Conservation (phyloP, 2,888 invertebrate species). For the Drosophila nigritarsus region DNA sequence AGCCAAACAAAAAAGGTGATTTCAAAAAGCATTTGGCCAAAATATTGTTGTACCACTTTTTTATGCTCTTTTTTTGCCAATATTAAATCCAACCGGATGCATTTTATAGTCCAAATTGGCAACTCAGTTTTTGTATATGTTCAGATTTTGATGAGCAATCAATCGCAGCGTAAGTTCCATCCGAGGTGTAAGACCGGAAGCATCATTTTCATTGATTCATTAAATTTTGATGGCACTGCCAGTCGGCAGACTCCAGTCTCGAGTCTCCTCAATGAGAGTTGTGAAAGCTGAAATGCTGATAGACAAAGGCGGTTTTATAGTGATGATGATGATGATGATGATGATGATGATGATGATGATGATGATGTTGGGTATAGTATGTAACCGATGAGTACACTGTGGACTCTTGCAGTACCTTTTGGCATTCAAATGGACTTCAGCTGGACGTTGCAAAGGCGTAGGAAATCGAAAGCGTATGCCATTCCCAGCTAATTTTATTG, state of each 20-base stretch:
- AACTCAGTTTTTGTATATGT: neutral
- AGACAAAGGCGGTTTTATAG: neutral
- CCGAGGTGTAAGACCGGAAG: neutral
- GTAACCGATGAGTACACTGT: neutral
- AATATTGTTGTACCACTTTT: too few species aligned
- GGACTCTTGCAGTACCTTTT: slow-evolving; percentile 3
- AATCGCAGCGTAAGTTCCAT: neutral
- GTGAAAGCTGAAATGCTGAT: neutral
- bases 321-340: neutral
- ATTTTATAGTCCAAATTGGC: neutral
- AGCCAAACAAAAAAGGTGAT: neutral
- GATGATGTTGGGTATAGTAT: neutral
- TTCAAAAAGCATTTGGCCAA: neutral
- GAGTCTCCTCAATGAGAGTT: neutral
- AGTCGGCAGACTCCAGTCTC: neutral
- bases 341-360: neutral
- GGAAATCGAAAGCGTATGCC: slow-evolving; percentile 37
- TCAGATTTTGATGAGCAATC: neutral
- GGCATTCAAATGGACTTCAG: slow-evolving; percentile 27
- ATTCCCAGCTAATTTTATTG: slow-evolving; percentile 72
- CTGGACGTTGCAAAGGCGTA: slow-evolving; percentile 12
- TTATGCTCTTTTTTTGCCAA: neutral
- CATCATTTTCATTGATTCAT: slow-evolving; percentile 9
- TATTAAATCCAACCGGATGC: neutral
- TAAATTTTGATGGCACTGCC: neutral